Percentiles rank a stretch among this genome's conserved stretches.
These are phyloP conservation scores for Agonopterix arenella DNA, from an alignment of 2,888 invertebrate species.

Conservation along the genomic window DNA sequence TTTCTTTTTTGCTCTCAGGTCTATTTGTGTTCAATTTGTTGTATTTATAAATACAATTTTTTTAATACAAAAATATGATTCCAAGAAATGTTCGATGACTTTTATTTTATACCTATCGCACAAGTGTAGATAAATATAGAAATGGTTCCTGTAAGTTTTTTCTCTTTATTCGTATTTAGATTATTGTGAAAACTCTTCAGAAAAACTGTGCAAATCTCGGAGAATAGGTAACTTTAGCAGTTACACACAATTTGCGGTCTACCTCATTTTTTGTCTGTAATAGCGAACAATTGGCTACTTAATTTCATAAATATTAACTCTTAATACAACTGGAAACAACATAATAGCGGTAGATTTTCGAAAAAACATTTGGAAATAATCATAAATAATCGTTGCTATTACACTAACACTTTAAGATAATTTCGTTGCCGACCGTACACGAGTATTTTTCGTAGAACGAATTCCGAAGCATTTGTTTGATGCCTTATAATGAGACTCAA, in stretches of 20 bases:
- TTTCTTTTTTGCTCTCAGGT: no score
- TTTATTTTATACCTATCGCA: no score
- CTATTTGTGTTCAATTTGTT: no score
- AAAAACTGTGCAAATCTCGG: no score
- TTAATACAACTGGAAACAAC: constrained; percentile 31
- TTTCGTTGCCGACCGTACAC: constrained; percentile 60
- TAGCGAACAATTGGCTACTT: constrained; percentile 7
- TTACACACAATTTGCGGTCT: neutral
- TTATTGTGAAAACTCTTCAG: no score
- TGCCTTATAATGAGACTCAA: constrained; percentile 71
- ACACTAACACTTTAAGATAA: constrained; percentile 42
- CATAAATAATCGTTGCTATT: constrained; percentile 61
- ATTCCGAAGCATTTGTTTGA: constrained; percentile 74
- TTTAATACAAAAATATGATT: no score
- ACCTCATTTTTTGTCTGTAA: neutral
- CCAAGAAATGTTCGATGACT: no score
- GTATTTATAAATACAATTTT: no score
- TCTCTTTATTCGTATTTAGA: no score
- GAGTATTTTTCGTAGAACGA: constrained; percentile 65
- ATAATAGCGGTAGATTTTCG: constrained; percentile 35
- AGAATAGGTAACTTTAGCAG: no score
- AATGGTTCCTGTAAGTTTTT: no score
- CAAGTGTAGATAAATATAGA: no score
- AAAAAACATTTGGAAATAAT: constrained; percentile 54
- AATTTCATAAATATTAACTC: constrained; percentile 26